Conservation (phyloP, 2,888 invertebrate species). For the Rutpela maculata region DNA sequence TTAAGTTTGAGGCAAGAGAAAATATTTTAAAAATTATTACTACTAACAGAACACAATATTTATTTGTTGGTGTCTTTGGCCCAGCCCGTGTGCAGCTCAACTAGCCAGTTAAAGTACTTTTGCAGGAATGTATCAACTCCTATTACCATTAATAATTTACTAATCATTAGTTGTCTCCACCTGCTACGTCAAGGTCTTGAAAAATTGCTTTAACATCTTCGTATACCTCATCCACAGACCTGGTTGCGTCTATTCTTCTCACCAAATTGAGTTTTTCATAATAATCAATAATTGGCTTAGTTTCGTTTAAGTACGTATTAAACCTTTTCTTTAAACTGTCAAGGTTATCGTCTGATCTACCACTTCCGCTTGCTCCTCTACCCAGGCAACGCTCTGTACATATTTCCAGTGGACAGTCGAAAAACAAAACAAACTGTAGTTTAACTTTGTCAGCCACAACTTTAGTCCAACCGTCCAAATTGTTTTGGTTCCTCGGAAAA, state of each 20-base stretch:
- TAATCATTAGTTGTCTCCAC: conserved; percentile 20
- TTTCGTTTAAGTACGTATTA: conserved; percentile 88
- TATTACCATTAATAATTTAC: background rate
- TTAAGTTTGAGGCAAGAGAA: conserved; percentile 36
- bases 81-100: background rate
- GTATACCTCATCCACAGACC: conserved; percentile 80
- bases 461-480: conserved; percentile 94
- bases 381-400: conserved; percentile 91
- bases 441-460: conserved; percentile 89
- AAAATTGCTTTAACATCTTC: conserved; percentile 68
- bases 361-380: conserved; percentile 92
- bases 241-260: conserved; percentile 84
- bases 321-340: conserved; percentile 92
- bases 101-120: conserved; percentile 30
- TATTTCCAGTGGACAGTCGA: conserved; percentile 85
- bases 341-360: conserved; percentile 94
- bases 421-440: conserved; percentile 92
- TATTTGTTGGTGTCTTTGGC: conserved; percentile 9
- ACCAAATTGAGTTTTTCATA: conserved; percentile 85
- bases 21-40: background rate
- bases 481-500: conserved; percentile 97
- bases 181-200: conserved; percentile 39
- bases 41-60: conserved; percentile 31
- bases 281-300: conserved; percentile 92
- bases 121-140: conserved; percentile 25